Conservation (phyloP, 2,113 vertebrate species). For the Monarcha castaneiventris region DNA sequence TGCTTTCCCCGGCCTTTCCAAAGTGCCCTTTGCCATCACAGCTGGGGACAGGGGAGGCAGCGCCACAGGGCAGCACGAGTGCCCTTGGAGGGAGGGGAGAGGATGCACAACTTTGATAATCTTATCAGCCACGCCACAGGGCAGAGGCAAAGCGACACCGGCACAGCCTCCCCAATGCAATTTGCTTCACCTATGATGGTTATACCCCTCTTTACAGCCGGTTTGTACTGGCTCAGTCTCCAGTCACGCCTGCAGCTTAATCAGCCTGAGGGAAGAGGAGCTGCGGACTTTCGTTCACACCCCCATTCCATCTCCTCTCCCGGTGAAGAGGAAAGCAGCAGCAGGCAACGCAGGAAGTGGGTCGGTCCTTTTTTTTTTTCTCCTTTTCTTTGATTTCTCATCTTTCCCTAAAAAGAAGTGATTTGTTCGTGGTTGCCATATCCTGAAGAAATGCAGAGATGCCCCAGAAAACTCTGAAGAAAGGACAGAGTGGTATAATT, state of each 20-base stretch:
- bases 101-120: accelerated
- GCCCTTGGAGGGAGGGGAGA: neutral
- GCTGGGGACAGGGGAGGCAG: neutral
- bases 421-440: neutral
- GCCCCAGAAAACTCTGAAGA: neutral
- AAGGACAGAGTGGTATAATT: neutral
- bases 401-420: slow-evolving; percentile 24
- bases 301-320: neutral
- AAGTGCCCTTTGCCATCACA: accelerated
- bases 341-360: neutral
- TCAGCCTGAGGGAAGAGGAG: neutral
- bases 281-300: neutral
- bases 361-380: neutral
- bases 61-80: accelerated
- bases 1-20: neutral
- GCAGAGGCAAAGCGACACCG: accelerated
- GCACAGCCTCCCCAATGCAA: neutral
- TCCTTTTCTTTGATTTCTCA: neutral
- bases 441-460: neutral
- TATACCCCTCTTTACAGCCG: neutral
- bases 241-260: neutral
- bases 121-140: accelerated
- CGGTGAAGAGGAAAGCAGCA: neutral
- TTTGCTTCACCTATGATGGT: neutral
- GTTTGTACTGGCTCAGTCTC: neutral